Evolutionary conservation across 2,888 invertebrate genomes (phyloP).

Genomic region (Nymphalis c-album): DNA sequence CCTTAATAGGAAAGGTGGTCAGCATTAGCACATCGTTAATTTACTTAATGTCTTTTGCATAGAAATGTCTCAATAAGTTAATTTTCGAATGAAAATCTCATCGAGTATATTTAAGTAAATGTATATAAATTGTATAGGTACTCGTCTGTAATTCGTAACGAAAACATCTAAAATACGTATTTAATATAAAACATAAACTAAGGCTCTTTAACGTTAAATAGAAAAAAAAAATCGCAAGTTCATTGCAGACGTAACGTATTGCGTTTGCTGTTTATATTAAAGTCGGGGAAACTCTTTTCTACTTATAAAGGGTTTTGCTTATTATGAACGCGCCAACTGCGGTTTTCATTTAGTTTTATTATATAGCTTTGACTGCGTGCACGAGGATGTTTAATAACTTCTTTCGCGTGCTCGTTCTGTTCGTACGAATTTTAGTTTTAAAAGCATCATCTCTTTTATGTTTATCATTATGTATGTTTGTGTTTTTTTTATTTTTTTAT

Average conservation of each 20-base stretch:
- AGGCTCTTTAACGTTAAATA: conserved; percentile 35
- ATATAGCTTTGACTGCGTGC: conserved; percentile 45
- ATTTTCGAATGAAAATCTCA: background rate
- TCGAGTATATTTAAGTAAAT: background rate
- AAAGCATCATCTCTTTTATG: conserved; percentile 17
- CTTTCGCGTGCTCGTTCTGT: conserved; percentile 33
- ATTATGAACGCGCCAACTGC: conserved; percentile 44
- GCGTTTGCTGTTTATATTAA: conserved; percentile 44
- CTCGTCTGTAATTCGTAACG: background rate
- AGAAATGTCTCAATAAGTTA: no score
- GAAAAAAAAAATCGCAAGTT: conserved; percentile 34
- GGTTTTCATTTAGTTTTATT: conserved; percentile 46
- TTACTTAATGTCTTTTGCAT: no score
- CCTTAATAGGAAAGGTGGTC: no score
- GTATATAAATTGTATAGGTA: background rate
- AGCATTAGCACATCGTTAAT: no score
- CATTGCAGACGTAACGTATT: conserved; percentile 36
- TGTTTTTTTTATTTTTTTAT: background rate
- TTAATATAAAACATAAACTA: conserved; percentile 32
- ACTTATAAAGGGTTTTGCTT: conserved; percentile 44
- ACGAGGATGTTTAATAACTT: conserved; percentile 40
- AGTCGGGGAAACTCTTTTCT: conserved; percentile 42
- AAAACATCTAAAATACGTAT: conserved; percentile 17
- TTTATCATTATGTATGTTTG: conserved; percentile 5
- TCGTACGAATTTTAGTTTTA: conserved; percentile 24